These are phyloP conservation scores for Mus minutoides DNA, from an alignment of 2,797 vertebrate species.

Conservation along the genomic window DNA sequence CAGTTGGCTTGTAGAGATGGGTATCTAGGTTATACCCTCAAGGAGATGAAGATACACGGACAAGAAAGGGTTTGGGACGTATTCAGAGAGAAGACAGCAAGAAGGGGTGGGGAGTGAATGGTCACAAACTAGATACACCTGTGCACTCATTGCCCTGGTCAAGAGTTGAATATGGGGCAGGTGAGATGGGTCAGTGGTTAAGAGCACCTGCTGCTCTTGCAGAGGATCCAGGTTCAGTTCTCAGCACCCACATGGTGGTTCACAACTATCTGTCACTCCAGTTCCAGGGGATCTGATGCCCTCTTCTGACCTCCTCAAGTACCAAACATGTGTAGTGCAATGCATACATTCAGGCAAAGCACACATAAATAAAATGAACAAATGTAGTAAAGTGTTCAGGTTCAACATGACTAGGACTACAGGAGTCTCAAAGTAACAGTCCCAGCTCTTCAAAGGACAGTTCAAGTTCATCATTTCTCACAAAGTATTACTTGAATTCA, in stretches of 20 bases:
- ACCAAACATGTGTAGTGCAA: neutral
- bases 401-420: neutral
- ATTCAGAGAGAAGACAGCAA: neutral
- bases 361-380: neutral
- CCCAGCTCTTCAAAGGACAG: neutral
- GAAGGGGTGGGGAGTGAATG: neutral
- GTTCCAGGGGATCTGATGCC: neutral
- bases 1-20: neutral
- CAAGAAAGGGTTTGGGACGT: neutral
- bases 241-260: neutral
- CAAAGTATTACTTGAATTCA: neutral
- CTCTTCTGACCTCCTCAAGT: neutral
- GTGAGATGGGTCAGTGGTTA: neutral
- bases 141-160: neutral
- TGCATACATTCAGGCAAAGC: neutral
- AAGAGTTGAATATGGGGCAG: neutral
- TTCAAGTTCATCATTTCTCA: slow-evolving; percentile 20
- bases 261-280: neutral
- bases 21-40: neutral
- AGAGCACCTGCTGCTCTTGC: neutral
- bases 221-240: neutral
- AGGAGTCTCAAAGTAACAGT: neutral
- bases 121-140: neutral
- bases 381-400: neutral
- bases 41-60: neutral